These are phyloP conservation scores for Cichladusa arquata DNA, from an alignment of 2,113 vertebrate species.

Conservation along the genomic window DNA sequence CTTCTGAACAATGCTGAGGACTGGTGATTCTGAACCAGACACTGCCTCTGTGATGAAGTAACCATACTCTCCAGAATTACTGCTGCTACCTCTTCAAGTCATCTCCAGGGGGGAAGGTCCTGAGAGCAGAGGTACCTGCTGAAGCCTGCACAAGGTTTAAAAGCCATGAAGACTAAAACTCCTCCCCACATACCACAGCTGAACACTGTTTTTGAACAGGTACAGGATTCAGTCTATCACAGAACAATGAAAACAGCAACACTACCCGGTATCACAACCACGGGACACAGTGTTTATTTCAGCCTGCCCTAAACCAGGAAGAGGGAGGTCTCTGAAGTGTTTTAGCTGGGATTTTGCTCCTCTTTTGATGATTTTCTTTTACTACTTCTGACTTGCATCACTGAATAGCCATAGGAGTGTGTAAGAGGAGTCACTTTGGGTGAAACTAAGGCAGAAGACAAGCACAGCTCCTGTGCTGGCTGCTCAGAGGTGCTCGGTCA, in stretches of 20 bases:
- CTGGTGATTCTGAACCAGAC: neutral
- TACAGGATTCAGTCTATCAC: neutral
- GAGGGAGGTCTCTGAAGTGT: neutral
- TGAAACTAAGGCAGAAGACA: neutral
- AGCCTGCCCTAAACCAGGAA: neutral
- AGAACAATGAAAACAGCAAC: neutral
- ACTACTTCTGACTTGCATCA: neutral
- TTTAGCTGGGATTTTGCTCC: neutral
- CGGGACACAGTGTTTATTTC: accelerated
- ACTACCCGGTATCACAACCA: neutral
- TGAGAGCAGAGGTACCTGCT: neutral
- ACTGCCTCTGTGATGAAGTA: neutral
- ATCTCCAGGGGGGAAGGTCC: neutral
- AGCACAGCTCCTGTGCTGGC: neutral
- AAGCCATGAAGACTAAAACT: neutral
- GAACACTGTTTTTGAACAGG: neutral
- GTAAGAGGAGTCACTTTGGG: neutral
- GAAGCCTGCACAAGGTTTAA: neutral
- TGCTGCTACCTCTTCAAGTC: neutral
- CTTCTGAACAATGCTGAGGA: neutral
- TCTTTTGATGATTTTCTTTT: neutral
- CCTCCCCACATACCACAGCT: neutral
- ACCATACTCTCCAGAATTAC: neutral
- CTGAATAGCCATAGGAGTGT: neutral
- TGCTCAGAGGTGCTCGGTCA: accelerated